Evolutionary conservation across 1,140 invertebrate species (phyloP).

Genomic region (Chrysomallon squamiferum): DNA sequence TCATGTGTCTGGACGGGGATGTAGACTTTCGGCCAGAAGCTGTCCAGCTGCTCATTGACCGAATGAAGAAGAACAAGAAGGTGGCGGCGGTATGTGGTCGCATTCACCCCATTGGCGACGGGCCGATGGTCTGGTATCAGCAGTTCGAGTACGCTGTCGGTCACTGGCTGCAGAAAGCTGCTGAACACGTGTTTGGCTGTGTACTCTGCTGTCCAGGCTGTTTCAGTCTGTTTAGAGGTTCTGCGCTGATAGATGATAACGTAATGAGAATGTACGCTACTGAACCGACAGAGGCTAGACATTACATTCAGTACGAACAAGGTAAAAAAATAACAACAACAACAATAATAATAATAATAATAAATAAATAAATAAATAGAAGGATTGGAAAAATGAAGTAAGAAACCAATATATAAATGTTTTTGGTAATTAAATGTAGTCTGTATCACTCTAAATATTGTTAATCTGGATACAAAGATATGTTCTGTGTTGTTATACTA

Average conservation of each 20-base stretch:
- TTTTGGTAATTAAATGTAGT: too few species aligned
- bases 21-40: conserved; percentile 97
- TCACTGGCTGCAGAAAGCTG: conserved; percentile 73
- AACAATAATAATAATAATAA: background rate
- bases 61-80: conserved; percentile 98
- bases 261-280: conserved; percentile 46
- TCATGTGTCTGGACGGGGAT: conserved; percentile 96
- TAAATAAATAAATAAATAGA: background rate
- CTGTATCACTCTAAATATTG: too few species aligned
- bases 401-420: too few species aligned
- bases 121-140: conserved; percentile 71
- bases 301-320: conserved; percentile 55
- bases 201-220: conserved; percentile 71
- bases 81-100: conserved; percentile 95
- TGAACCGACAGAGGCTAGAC: conserved; percentile 40
- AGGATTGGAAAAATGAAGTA: conserved; percentile 13
- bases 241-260: conserved; percentile 54
- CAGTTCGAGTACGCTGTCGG: conserved; percentile 73
- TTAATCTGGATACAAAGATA: too few species aligned
- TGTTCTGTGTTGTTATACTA: too few species aligned
- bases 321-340: conserved; percentile 19
- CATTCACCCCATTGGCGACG: conserved; percentile 93
- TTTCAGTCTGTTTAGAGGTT: conserved; percentile 65
- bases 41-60: conserved; percentile 90
- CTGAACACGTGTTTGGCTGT: conserved; percentile 72